Evolutionary conservation across 2,888 invertebrate genomes (phyloP), one percentile per base, ranked within the genome.

Genomic region (Ethmia dodecea): DNA sequence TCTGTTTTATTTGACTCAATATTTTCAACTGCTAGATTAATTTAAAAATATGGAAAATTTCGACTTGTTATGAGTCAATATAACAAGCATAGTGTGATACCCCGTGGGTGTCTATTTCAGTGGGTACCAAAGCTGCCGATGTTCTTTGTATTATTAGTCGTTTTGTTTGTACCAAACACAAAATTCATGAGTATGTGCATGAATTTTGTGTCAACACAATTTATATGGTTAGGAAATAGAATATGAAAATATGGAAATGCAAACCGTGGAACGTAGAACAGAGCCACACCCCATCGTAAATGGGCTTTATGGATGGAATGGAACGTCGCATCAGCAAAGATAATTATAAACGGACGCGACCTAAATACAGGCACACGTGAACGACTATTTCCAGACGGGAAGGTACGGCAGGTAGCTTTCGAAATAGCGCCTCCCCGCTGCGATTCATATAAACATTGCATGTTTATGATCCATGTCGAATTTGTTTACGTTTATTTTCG

Each of bases 271-370:
- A n/a, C 44, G 39, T 44, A 37, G 40, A 42, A 32, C 26, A 24
- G 39, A 42, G 50, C 48, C 59, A 53, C 52, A 36, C 53, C 53
- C 35, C 27, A 33, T 35, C 35, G n/a, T 42, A 37, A 33, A 42
- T 37, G 41, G 41, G 10, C 27, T 40, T 40, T 36, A 41, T 30
- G 30, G 28, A n/a, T n/a, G 60, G 66, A 65, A 61, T 65, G 65
- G 64, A 74, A 63, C 64, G 69, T 60, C 59, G 61, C 65, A 71
- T 70, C 67, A 58, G 55, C 60, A 61, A 65, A 70, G 68, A 79
- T 78, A 78, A 74, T 74, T 78, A 75, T 76, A 77, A 68, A 70
- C 60, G 63, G 64, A 66, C 66, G 59, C 75, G 81, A 79, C 83
- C 81, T 60, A 74, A 73, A 83, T 83, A 64, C 73, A 52, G 51